phyloP scores from a whole-genome alignment of 2,888 invertebrate genomes.

The Oeneis ivallda region DNA sequence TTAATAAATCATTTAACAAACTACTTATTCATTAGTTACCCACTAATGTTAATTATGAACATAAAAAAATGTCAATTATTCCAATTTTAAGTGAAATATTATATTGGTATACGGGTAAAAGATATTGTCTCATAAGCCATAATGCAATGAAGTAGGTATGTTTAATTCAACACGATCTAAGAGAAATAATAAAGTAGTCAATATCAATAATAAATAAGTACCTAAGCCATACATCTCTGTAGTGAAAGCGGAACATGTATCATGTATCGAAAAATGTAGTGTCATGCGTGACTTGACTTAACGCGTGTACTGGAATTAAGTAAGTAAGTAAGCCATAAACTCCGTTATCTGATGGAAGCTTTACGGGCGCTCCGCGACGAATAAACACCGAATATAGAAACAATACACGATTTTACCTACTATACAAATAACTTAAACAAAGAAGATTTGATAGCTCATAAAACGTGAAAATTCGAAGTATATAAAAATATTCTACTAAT shows the following conservation, averaged over 20 bases:
- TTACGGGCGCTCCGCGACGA: slow-evolving; percentile 4
- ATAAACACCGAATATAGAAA: slow-evolving; percentile 4
- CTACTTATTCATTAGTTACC: no score
- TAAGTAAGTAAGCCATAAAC: slow-evolving; percentile 25
- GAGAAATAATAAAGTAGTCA: slow-evolving; percentile 2
- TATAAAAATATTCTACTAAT: background rate
- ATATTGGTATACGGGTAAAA: no score
- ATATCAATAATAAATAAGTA: slow-evolving; percentile 16
- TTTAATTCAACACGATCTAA: slow-evolving; percentile 1
- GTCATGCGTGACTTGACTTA: slow-evolving; percentile 37
- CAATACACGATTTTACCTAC: background rate
- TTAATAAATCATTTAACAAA: no score
- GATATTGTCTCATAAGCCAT: no score
- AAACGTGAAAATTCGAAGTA: background rate
- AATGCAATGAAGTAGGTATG: background rate
- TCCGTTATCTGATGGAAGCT: slow-evolving; percentile 24
- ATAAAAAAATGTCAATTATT: no score
- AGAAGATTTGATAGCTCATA: background rate
- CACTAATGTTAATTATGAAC: no score
- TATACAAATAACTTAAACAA: background rate
- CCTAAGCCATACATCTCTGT: slow-evolving; percentile 21
- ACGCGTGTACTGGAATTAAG: slow-evolving; percentile 28
- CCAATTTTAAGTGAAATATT: no score
- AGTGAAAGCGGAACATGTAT: slow-evolving; percentile 39
- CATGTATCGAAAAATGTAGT: slow-evolving; percentile 39